These are phyloP conservation scores for Neodon shergylaensis DNA, from an alignment of 2,113 vertebrate genomes.

Conservation along the genomic window DNA sequence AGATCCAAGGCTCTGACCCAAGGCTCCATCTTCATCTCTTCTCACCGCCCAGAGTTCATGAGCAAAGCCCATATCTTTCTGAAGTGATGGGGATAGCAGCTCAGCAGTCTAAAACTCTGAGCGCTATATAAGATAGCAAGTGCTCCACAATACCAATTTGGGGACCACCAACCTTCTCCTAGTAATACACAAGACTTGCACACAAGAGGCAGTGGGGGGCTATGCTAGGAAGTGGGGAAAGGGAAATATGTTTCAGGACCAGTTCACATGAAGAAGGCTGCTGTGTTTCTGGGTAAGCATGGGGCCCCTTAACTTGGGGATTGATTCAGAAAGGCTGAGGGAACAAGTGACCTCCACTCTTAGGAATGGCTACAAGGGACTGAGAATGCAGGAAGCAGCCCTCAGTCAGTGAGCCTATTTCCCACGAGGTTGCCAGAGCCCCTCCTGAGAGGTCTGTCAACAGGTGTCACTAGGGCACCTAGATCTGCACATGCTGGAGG, in stretches of 20 bases:
- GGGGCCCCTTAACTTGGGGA: neutral
- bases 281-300: neutral
- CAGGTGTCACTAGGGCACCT: neutral
- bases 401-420: fast-evolving
- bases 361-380: neutral
- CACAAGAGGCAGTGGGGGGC: fast-evolving
- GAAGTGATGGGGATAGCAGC: fast-evolving
- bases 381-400: fast-evolving
- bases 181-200: fast-evolving
- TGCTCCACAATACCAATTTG: fast-evolving
- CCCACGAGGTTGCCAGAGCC: too few species aligned
- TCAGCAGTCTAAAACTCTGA: fast-evolving
- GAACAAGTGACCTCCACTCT: too few species aligned
- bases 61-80: neutral
- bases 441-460: fast-evolving
- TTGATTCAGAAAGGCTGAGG: neutral
- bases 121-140: fast-evolving
- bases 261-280: fast-evolving
- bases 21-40: fast-evolving
- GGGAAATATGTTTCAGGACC: fast-evolving
- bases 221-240: fast-evolving
- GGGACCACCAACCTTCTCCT: too few species aligned
- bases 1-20: too few species aligned
- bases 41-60: fast-evolving
- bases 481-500: too few species aligned